Conservation (phyloP, 2,888 invertebrate genomes). For the Tipula lateralis region DNA sequence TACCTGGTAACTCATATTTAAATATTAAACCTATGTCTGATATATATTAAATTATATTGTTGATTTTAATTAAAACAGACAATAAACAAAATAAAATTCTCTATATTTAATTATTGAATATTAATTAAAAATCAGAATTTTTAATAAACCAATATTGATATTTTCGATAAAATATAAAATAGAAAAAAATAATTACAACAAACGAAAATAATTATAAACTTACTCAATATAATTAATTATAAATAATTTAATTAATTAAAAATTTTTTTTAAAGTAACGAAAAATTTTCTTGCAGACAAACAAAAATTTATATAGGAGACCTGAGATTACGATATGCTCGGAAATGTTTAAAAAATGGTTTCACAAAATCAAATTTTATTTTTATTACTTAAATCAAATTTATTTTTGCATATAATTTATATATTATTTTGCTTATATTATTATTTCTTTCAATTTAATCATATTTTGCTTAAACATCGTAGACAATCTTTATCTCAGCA, state of each 20-base stretch:
- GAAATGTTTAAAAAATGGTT: constrained; percentile 6
- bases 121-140: neutral
- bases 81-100: neutral
- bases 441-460: neutral
- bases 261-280: neutral
- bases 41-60: neutral
- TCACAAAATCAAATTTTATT: constrained; percentile 19
- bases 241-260: neutral
- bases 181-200: neutral
- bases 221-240: constrained; percentile 19
- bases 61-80: neutral
- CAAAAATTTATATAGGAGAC: neutral
- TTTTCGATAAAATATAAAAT: neutral
- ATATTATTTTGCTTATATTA: neutral
- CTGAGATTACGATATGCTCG: neutral
- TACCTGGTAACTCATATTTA: neutral
- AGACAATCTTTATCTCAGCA: constrained; percentile 6
- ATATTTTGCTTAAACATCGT: neutral
- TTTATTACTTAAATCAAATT: neutral
- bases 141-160: neutral
- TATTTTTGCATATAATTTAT: neutral
- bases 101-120: neutral
- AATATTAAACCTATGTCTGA: neutral
- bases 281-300: constrained; percentile 8
- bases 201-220: neutral